Conservation (phyloP, 2,888 invertebrate species). For the Harpalus rufipes region DNA sequence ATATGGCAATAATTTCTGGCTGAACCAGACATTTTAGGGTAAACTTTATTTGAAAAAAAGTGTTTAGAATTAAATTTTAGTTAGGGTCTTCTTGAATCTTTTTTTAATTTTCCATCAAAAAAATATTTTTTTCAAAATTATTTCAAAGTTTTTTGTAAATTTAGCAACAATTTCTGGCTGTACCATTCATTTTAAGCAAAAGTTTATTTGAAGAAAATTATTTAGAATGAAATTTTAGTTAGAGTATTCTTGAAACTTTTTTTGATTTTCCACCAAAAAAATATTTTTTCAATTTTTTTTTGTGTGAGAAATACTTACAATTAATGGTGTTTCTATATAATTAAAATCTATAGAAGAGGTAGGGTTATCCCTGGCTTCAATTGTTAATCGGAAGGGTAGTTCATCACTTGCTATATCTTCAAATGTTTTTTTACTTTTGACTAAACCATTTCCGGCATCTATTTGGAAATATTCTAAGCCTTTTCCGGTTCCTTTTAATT, state of each 20-base stretch:
- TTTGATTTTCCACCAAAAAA: not conserved
- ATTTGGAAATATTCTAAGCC: constrained; percentile 85
- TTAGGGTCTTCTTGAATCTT: too few relatives aligned
- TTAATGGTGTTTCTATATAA: constrained; percentile 82
- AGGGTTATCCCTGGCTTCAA: constrained; percentile 88
- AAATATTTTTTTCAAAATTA: too few relatives aligned
- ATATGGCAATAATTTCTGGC: too few relatives aligned
- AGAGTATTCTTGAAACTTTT: too few relatives aligned
- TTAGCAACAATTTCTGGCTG: too few relatives aligned
- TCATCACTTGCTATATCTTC: constrained; percentile 82
- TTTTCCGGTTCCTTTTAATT: constrained; percentile 74
- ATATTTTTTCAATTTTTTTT: constrained; percentile 19
- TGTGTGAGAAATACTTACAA: constrained; percentile 78
- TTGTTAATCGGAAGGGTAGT: constrained; percentile 87
- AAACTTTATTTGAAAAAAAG: too few relatives aligned
- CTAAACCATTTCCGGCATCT: constrained; percentile 86
- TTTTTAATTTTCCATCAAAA: not conserved
- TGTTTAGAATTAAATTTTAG: too few relatives aligned
- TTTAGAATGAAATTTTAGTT: too few relatives aligned
- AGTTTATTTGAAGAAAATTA: too few relatives aligned
- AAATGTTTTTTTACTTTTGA: constrained; percentile 87
- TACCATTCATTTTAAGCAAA: not conserved
- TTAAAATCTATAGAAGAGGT: constrained; percentile 82
- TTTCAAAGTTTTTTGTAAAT: too few relatives aligned
- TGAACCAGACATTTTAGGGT: not conserved